phyloP scores from a whole-genome alignment of 1,140 invertebrate species.

The Copidosoma floridanum region DNA sequence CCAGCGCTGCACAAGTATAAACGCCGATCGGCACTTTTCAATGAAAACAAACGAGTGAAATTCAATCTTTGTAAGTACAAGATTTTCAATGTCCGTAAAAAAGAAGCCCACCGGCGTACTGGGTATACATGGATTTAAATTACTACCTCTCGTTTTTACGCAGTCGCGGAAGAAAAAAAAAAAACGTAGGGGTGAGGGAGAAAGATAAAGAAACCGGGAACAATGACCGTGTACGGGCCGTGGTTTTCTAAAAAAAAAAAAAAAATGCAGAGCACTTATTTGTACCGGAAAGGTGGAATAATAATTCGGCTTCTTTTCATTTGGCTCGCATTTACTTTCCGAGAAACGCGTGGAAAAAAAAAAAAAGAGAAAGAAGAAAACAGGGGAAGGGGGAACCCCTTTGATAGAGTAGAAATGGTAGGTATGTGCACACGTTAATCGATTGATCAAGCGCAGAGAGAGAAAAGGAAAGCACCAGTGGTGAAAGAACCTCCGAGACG shows the following conservation, averaged over 20 bases:
- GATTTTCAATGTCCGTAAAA: too few relatives aligned
- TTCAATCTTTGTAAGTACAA: too few relatives aligned
- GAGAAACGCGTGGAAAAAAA: constrained; percentile 14
- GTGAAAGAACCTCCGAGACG: neutral
- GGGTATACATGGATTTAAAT: too few relatives aligned
- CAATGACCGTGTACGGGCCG: too few relatives aligned
- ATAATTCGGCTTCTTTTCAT: constrained; percentile 11
- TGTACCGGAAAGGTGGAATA: constrained; percentile 23
- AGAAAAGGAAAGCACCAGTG: constrained; percentile 16
- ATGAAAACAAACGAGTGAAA: too few relatives aligned
- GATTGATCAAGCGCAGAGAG: constrained; percentile 30
- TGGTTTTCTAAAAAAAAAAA: neutral
- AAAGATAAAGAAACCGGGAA: too few relatives aligned
- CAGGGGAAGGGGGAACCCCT: constrained; percentile 33
- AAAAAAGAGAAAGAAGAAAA: too few relatives aligned
- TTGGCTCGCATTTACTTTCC: constrained; percentile 4
- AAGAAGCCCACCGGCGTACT: too few relatives aligned
- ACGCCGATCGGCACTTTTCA: too few relatives aligned
- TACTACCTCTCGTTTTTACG: too few relatives aligned
- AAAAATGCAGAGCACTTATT: too few relatives aligned
- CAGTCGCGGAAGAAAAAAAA: neutral
- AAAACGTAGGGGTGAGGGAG: neutral
- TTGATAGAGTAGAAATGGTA: constrained; percentile 25
- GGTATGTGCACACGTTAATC: constrained; percentile 31
- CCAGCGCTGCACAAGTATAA: too few relatives aligned